These are phyloP conservation scores for Bombus balteatus DNA, from an alignment of 1,140 invertebrate species.

Conservation along the genomic window DNA sequence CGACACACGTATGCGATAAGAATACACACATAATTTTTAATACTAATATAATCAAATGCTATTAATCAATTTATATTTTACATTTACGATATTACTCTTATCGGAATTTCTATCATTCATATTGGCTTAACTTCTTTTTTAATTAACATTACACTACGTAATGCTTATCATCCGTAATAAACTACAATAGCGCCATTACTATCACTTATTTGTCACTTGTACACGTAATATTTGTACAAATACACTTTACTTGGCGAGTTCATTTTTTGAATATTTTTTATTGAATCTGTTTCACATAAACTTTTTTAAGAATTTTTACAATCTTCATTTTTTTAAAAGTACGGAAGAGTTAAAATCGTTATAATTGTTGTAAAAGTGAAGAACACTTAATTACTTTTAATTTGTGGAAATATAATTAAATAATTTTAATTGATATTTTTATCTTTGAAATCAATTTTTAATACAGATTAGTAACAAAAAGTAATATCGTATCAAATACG, in stretches of 20 bases:
- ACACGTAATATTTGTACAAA: neutral
- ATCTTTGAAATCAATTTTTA: too few species aligned
- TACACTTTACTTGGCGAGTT: too few species aligned
- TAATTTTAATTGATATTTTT: neutral
- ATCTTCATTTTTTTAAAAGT: neutral
- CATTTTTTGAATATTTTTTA: neutral
- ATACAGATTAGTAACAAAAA: neutral
- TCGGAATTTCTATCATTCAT: constrained; percentile 12
- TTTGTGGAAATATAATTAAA: too few species aligned
- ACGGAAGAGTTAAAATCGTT: neutral
- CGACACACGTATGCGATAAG: constrained; percentile 37
- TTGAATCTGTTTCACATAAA: neutral
- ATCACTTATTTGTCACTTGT: neutral
- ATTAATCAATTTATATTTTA: neutral
- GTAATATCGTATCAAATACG: neutral
- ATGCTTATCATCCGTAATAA: neutral
- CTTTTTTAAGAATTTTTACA: neutral
- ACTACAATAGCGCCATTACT: constrained; percentile 4
- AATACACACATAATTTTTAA: constrained; percentile 7
- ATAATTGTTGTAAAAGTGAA: too few species aligned
- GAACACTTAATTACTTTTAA: neutral
- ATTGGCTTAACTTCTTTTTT: neutral
- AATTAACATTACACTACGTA: neutral
- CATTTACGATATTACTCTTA: neutral
- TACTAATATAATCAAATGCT: neutral